A percentile compares a stretch with the other conserved stretches of the same genome.
These are phyloP conservation scores for Naja naja DNA, from an alignment of 2,113 vertebrate species.

Conservation along the genomic window DNA sequence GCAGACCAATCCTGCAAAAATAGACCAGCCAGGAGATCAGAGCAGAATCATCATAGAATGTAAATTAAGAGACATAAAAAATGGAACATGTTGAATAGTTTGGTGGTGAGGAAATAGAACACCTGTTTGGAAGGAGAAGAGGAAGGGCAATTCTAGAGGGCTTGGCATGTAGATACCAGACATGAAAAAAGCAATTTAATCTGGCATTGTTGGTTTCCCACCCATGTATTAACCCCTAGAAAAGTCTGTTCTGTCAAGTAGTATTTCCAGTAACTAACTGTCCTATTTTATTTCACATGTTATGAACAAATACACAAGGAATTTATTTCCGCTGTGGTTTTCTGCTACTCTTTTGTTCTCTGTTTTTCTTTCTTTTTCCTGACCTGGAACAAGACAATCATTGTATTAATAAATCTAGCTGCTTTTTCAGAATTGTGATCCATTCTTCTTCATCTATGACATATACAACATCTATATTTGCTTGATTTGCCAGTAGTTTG, in stretches of 20 bases:
- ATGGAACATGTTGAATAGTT: background rate
- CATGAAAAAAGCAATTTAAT: background rate
- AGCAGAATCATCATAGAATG: background rate
- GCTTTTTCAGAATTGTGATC: background rate
- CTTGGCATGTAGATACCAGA: too few species aligned
- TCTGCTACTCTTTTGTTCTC: background rate
- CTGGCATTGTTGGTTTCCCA: background rate
- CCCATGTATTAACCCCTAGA: background rate
- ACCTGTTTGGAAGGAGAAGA: background rate
- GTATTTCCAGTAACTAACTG: background rate
- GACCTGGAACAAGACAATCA: background rate
- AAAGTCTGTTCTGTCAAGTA: background rate
- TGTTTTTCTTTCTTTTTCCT: background rate
- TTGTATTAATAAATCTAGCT: background rate
- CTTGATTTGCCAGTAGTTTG: background rate
- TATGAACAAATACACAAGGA: background rate
- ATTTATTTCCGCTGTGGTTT: background rate
- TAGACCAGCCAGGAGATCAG: background rate
- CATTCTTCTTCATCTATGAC: background rate
- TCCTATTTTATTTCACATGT: background rate
- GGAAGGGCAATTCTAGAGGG: background rate
- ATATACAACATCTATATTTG: background rate
- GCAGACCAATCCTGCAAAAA: background rate
- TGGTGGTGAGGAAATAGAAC: background rate
- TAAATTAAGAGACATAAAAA: background rate